These are phyloP conservation scores for Arvicanthis niloticus DNA, from an alignment of 2,113 vertebrate species.

Conservation along the genomic window DNA sequence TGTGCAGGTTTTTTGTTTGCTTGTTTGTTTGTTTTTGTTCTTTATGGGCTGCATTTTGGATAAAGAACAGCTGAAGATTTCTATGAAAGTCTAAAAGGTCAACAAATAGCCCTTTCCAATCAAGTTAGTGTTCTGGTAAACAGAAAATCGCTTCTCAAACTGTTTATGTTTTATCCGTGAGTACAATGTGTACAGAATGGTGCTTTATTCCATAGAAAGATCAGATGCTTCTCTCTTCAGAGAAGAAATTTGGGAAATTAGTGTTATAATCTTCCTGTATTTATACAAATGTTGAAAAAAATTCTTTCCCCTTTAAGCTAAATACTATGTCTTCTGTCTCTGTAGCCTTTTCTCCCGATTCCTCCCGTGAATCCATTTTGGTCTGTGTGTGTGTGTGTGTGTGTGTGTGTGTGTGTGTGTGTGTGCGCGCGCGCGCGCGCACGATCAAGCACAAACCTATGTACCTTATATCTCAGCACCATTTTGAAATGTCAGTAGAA, in stretches of 20 bases:
- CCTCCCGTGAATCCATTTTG: background rate
- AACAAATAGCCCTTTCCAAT: conserved; percentile 61
- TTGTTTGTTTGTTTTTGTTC: background rate
- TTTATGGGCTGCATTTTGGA: conserved; percentile 27
- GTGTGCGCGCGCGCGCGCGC: too few species aligned
- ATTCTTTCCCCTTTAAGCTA: background rate
- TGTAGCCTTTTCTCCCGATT: background rate
- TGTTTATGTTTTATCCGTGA: background rate
- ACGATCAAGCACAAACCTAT: fast-evolving
- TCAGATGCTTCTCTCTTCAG: conserved; percentile 2
- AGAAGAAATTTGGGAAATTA: conserved; percentile 2
- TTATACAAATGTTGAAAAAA: conserved; percentile 19
- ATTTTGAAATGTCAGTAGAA: conserved; percentile 55
- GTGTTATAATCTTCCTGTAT: conserved; percentile 7
- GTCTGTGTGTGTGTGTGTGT: too few species aligned
- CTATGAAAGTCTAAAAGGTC: conserved; percentile 70
- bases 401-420: background rate
- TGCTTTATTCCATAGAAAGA: conserved; percentile 11
- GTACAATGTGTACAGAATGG: conserved; percentile 25
- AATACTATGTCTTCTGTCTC: background rate
- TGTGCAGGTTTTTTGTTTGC: background rate
- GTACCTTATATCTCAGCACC: background rate
- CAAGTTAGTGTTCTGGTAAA: conserved; percentile 49
- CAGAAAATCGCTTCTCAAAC: conserved; percentile 29
- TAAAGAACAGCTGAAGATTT: conserved; percentile 59